Conservation (phyloP, 2,113 vertebrate genomes). For the Leuciscus idus region DNA sequence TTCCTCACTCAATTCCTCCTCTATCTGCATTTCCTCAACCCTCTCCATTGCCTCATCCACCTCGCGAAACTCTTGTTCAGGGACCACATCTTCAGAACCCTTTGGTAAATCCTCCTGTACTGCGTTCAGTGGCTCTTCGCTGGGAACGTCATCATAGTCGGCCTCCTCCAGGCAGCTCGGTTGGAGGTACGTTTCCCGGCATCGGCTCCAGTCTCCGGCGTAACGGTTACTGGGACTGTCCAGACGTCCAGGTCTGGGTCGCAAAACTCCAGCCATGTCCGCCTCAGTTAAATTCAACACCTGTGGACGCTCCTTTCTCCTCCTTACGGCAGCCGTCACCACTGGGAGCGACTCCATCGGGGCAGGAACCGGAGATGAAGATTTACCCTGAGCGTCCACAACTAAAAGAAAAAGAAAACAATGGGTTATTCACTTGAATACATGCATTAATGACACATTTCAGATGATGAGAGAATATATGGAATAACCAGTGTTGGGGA, state of each 20-base stretch:
- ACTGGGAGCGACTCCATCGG: slow-evolving; percentile 57
- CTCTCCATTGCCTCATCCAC: slow-evolving; percentile 58
- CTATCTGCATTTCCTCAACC: slow-evolving; percentile 47
- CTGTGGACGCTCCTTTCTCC: slow-evolving; percentile 88
- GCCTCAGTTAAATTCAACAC: slow-evolving; percentile 83
- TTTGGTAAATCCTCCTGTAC: slow-evolving; percentile 59
- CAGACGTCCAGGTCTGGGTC: slow-evolving; percentile 83
- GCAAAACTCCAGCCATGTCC: slow-evolving; percentile 80
- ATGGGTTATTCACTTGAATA: not conserved
- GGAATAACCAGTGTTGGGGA: not conserved
- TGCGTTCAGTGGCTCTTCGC: slow-evolving; percentile 69
- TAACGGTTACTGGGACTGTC: slow-evolving; percentile 98
- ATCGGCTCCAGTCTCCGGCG: slow-evolving; percentile 95
- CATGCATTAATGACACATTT: not conserved
- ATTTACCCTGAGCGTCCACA: slow-evolving; percentile 73
- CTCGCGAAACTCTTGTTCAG: slow-evolving; percentile 63
- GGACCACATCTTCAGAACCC: slow-evolving; percentile 40
- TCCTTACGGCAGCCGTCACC: slow-evolving; percentile 75
- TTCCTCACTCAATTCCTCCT: slow-evolving; percentile 39
- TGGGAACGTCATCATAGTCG: slow-evolving; percentile 88
- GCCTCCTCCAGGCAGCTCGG: slow-evolving; percentile 74
- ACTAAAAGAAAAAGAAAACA: slow-evolving; percentile 76
- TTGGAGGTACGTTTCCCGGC: slow-evolving; percentile 86
- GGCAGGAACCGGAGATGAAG: slow-evolving; percentile 64
- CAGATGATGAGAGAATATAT: not conserved